Percentiles rank a stretch among this genome's conserved stretches.
phyloP scores from a whole-genome alignment of 2,113 vertebrate species.

The Tragelaphus imberbis region DNA sequence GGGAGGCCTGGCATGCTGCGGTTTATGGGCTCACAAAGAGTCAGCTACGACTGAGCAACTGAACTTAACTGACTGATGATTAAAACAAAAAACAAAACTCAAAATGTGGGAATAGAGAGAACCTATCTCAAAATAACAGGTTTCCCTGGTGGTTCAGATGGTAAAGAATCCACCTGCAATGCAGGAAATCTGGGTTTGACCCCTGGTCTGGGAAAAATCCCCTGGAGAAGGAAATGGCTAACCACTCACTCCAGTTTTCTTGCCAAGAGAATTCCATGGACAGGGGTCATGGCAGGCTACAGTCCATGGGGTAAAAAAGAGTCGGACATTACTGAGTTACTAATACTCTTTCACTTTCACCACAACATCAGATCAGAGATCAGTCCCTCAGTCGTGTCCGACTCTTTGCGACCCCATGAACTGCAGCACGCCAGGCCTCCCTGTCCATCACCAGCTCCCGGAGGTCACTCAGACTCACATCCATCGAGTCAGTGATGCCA shows the following conservation, averaged over 20 bases:
- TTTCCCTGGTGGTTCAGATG: background rate
- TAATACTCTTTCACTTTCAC: background rate
- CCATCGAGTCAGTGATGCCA: no score
- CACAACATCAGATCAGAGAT: no score
- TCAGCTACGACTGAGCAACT: no score
- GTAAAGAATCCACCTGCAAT: background rate
- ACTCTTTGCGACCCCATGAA: no score
- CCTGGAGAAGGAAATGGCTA: background rate
- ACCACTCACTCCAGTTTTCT: background rate
- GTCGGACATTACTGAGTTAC: background rate
- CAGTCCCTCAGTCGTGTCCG: no score
- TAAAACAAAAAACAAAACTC: background rate
- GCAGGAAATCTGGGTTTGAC: background rate
- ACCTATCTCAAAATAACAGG: background rate
- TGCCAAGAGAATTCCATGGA: background rate
- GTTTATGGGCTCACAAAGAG: no score
- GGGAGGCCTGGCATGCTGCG: no score
- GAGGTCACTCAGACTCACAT: no score
- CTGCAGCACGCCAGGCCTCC: no score
- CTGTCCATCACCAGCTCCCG: no score
- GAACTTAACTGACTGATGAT: no score
- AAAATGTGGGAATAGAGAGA: background rate
- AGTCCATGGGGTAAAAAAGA: background rate
- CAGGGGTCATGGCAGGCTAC: background rate
- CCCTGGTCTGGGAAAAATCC: background rate